Percentiles rank a stretch among this genome's conserved stretches.
Evolutionary conservation across 2,113 vertebrate genomes (phyloP).

Genomic region (Tetrao urogallus): DNA sequence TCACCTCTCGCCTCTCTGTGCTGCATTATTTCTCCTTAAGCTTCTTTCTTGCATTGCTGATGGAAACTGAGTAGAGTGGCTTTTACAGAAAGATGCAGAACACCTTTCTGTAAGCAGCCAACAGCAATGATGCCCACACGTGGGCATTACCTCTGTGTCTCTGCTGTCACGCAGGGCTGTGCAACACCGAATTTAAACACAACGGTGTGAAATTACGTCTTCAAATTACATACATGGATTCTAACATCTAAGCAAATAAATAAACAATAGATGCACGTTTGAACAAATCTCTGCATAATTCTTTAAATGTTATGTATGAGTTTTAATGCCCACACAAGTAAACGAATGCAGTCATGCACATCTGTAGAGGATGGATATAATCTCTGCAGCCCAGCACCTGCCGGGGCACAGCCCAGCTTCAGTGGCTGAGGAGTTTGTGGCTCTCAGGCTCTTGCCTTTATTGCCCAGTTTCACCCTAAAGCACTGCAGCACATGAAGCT

Average conservation of each 20-base stretch:
- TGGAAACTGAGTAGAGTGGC: neutral
- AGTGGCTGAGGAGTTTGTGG: neutral
- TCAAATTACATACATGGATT: too few species aligned
- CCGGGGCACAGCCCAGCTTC: neutral
- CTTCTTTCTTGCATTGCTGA: neutral
- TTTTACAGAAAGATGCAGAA: neutral
- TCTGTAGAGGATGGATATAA: neutral
- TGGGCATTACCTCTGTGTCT: fast-evolving
- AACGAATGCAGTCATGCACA: neutral
- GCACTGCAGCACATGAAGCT: neutral
- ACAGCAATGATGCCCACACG: fast-evolving
- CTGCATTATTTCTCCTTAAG: neutral
- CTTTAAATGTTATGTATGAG: neutral
- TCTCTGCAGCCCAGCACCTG: too few species aligned
- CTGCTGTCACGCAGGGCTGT: fast-evolving
- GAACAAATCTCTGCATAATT: neutral
- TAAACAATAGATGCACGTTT: neutral
- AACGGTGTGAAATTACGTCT: too few species aligned
- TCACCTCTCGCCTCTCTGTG: too few species aligned
- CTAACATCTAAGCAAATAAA: too few species aligned
- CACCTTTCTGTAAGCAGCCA: neutral
- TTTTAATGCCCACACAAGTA: neutral
- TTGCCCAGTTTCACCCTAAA: neutral
- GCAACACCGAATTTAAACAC: too few species aligned
- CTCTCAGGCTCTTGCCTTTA: too few species aligned